phyloP scores from a whole-genome alignment of 1,140 invertebrate species.

The Homarus americanus region DNA sequence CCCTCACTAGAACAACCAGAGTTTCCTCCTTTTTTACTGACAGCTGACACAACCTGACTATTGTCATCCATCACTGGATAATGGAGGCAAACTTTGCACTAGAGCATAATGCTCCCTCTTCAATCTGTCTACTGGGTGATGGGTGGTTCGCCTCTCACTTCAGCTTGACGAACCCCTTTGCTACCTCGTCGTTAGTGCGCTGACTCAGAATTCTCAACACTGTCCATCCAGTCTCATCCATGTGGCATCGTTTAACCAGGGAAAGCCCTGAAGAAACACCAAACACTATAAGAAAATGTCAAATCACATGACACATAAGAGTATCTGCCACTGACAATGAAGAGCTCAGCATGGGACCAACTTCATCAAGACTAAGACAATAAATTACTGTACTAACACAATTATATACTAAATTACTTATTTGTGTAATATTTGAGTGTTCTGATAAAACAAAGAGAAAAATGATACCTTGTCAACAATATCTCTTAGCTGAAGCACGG shows the following conservation, averaged over 20 bases:
- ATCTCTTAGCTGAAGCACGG: constrained; percentile 97
- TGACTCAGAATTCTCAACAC: constrained; percentile 98
- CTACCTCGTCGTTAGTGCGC: constrained; percentile 98
- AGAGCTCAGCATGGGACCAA: too few relatives aligned
- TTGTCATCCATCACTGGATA: constrained; percentile 9
- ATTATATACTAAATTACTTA: too few relatives aligned
- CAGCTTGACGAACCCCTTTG: constrained; percentile 99
- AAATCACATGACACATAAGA: too few relatives aligned
- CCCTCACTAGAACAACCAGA: too few relatives aligned
- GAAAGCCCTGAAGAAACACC: constrained; percentile 87
- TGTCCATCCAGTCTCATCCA: constrained; percentile 99
- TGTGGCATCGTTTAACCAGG: constrained; percentile 95
- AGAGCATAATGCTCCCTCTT: not conserved
- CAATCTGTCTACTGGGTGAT: constrained; percentile 53
- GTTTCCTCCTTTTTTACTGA: not conserved
- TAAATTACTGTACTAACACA: too few relatives aligned
- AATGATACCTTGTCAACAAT: constrained; percentile 95
- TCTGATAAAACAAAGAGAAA: too few relatives aligned
- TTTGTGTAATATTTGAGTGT: too few relatives aligned
- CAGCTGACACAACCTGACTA: not conserved
- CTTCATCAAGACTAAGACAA: too few relatives aligned
- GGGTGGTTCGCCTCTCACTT: constrained; percentile 78
- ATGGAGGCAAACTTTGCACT: not conserved
- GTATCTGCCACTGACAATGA: too few relatives aligned
- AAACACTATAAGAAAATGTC: not conserved